Evolutionary conservation across 2,888 invertebrate species (phyloP).

Genomic region (Idaea dimidiata): DNA sequence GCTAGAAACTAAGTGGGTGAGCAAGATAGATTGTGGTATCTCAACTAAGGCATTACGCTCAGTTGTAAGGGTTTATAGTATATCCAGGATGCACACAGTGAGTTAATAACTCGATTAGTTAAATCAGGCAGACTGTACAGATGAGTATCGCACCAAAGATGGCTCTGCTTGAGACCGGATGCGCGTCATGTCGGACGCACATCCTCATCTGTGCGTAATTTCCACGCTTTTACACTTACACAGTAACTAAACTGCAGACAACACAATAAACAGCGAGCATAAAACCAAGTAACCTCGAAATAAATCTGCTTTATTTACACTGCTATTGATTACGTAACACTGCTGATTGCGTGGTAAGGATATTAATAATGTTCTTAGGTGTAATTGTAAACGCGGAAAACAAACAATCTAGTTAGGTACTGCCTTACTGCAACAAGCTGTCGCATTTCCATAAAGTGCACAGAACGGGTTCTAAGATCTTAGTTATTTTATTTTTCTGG

Average conservation of each 20-base stretch:
- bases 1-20: neutral
- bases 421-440: conserved; percentile 1
- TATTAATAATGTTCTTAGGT: conserved; percentile 23
- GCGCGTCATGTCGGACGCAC: conserved; percentile 71
- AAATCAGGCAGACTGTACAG: conserved; percentile 43
- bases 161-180: conserved; percentile 56
- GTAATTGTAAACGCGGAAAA: conserved; percentile 42
- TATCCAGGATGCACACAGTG: conserved; percentile 30
- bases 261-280: conserved; percentile 42
- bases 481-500: neutral
- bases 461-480: neutral
- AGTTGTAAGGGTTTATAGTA: conserved; percentile 18
- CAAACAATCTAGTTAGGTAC: conserved; percentile 24
- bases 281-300: conserved; percentile 49
- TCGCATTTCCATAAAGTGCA: conserved; percentile 7
- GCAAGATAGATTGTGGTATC: neutral
- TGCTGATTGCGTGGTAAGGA: conserved; percentile 44
- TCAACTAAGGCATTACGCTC: conserved; percentile 15
- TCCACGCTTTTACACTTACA: conserved; percentile 57
- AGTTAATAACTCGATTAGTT: conserved; percentile 42
- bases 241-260: conserved; percentile 40
- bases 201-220: conserved; percentile 67
- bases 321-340: conserved; percentile 56
- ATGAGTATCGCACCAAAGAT: conserved; percentile 51
- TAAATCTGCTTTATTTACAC: conserved; percentile 55